These are phyloP conservation scores for Phasianus colchicus DNA, from an alignment of 2,113 vertebrate genomes.

Conservation along the genomic window DNA sequence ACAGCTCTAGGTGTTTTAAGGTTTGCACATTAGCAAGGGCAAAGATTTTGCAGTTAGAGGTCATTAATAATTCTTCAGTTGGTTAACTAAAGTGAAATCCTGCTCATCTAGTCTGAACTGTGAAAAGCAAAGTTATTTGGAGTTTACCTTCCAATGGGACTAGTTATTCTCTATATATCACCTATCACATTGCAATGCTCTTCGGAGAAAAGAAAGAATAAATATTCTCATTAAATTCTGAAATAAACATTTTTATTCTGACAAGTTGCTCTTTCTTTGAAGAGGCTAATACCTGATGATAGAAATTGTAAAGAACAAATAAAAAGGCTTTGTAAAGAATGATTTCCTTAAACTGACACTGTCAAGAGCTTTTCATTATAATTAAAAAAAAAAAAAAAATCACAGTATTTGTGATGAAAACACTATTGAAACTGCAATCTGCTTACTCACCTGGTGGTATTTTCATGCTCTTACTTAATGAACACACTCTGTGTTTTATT, in stretches of 20 bases:
- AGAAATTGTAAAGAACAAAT: constrained; percentile 38
- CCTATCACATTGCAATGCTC: constrained; percentile 66
- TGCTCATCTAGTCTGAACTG: constrained; percentile 8
- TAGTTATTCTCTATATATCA: constrained; percentile 74
- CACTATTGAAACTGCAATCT: constrained; percentile 39
- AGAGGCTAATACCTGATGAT: constrained; percentile 24
- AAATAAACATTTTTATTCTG: constrained; percentile 43
- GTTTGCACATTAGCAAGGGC: neutral
- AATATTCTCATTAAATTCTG: constrained; percentile 75
- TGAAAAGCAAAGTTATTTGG: constrained; percentile 48
- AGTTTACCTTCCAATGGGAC: constrained; percentile 68
- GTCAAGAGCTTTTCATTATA: constrained; percentile 38
- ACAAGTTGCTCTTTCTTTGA: constrained; percentile 59
- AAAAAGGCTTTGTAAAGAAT: constrained; percentile 36
- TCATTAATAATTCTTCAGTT: neutral
- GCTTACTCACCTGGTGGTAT: constrained; percentile 58
- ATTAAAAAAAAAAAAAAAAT: neutral
- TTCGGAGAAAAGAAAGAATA: constrained; percentile 75
- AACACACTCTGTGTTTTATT: neutral
- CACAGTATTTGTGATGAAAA: constrained; percentile 40
- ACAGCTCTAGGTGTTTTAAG: neutral
- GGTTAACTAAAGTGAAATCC: neutral
- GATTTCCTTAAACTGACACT: constrained; percentile 32
- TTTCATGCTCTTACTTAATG: constrained; percentile 17
- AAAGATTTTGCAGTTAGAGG: neutral